Evolutionary conservation across 2,888 invertebrate genomes (phyloP), one percentile per base, ranked within the genome.

Genomic region (Hipparchia semele): DNA sequence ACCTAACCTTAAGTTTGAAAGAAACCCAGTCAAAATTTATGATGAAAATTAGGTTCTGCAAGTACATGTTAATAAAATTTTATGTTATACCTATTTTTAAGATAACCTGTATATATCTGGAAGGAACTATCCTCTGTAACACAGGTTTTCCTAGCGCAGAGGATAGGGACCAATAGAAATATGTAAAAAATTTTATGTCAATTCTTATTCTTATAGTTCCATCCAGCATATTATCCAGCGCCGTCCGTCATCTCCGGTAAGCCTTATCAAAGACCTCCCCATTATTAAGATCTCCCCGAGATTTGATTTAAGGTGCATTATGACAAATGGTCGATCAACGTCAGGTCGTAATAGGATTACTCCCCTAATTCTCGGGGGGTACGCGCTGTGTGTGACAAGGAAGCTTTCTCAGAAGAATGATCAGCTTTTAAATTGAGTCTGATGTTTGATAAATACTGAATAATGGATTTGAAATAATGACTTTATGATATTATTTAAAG

Each of bases 261-360:
- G 65, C 53, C 65, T 51, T 33, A 65, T 39, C 64, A 51, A 64
- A 51, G 10, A 39, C 53, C 65, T 65, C 33, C 65, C 65, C 53
- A 65, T 65, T 65, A 65, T 53, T 65, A 67, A 67, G 56, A 67
- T 67, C 67, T 67, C 56, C 45, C 9, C 8, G 12, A 66, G 72
- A 71, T 70, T 76, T 72, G 67, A 71, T 66, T 61, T 64, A 33
- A 65, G 73, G 54, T 68, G 64, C 75, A 75, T 78, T 84, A 82
- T 87, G 85, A 87, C 79, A 79, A 82, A 86, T 84, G 77, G 82
- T 78, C 80, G 84, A 86, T 87, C 84, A 87, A 80, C 86, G 88
- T 89, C 88, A 86, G 76, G 68, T 65, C 76, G 74, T 88, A 87
- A 87, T 87, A 83, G 84, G 86, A 88, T 88, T 87, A 88, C 75